Evolutionary conservation across 64 coral and sea anemone genomes (phyloP).

Genomic region (Porites lutea): DNA sequence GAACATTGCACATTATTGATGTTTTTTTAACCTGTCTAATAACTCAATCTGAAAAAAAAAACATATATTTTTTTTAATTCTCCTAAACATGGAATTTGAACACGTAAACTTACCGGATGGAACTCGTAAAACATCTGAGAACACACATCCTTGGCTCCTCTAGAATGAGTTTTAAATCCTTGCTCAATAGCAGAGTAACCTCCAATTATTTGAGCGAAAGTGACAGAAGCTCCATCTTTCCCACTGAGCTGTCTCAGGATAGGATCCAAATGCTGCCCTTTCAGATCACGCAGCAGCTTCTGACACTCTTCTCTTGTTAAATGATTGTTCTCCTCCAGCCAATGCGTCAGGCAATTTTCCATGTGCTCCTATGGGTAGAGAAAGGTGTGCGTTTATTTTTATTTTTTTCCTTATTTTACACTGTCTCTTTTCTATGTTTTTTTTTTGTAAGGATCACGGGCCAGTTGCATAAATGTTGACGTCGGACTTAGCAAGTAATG

Average conservation of each 20-base stretch:
- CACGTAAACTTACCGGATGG: conserved; percentile 55
- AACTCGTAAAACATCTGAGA: conserved; percentile 66
- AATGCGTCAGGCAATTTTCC: not conserved
- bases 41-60: too few species aligned
- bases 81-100: too few species aligned
- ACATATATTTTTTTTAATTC: too few species aligned
- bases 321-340: conserved; percentile 12
- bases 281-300: not conserved
- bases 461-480: too few species aligned
- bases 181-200: conserved; percentile 57
- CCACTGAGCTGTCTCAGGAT: not conserved
- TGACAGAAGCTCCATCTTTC: conserved; percentile 27
- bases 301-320: not conserved
- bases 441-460: too few species aligned
- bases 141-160: conserved; percentile 65
- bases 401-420: too few species aligned
- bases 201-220: conserved; percentile 58
- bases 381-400: too few species aligned
- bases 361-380: conserved; percentile 4
- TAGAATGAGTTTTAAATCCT: conserved; percentile 23
- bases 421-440: too few species aligned
- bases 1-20: too few species aligned
- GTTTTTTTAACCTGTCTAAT: too few species aligned
- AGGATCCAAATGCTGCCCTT: not conserved
- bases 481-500: too few species aligned